Conservation (phyloP, 2,113 vertebrate genomes). For the Phycodurus eques region DNA sequence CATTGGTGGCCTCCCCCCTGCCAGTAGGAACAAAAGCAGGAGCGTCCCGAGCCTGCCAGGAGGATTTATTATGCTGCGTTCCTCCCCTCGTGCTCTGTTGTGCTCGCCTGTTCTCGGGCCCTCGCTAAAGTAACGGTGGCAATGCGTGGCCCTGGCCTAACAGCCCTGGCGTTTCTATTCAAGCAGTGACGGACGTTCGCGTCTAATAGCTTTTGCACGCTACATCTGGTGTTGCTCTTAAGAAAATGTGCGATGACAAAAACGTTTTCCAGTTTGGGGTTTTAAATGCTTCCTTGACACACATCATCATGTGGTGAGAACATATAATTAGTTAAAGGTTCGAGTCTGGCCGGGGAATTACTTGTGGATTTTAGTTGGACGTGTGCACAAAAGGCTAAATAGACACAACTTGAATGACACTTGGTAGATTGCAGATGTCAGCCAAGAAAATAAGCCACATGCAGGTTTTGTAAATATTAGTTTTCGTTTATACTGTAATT, state of each 20-base stretch:
- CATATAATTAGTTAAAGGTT: constrained; percentile 14
- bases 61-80: constrained; percentile 61
- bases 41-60: constrained; percentile 55
- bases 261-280: constrained; percentile 10
- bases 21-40: constrained; percentile 58
- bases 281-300: constrained; percentile 2
- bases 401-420: neutral
- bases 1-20: constrained; percentile 56
- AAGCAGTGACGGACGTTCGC: neutral
- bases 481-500: neutral
- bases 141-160: constrained; percentile 33
- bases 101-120: constrained; percentile 28
- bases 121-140: constrained; percentile 32
- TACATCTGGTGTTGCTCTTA: constrained; percentile 5
- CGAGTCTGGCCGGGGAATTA: constrained; percentile 3
- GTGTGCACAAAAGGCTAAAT: constrained; percentile 3
- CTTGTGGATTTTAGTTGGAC: constrained; percentile 5
- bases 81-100: constrained; percentile 34
- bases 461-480: neutral
- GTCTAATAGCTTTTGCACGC: neutral
- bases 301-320: constrained; percentile 11
- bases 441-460: constrained; percentile 2
- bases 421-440: neutral
- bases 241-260: constrained; percentile 7
- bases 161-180: constrained; percentile 15